phyloP scores from a whole-genome alignment of 2,888 invertebrate species.

The Mythimna pallens region DNA sequence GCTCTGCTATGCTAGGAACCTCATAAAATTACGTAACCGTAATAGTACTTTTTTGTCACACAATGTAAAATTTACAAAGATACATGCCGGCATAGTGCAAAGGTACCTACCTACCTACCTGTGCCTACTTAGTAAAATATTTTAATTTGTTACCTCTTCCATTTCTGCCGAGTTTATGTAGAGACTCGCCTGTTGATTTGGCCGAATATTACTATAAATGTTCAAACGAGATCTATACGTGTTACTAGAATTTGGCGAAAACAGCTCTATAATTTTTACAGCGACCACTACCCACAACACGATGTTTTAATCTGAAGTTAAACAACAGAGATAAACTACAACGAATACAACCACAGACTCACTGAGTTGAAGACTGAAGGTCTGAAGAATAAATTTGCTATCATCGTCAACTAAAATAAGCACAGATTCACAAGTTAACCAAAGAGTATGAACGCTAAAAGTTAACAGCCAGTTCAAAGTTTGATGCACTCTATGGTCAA shows the following conservation, averaged over 20 bases:
- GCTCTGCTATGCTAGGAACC: slow-evolving; percentile 54
- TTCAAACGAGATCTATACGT: slow-evolving; percentile 14
- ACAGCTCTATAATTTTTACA: slow-evolving; percentile 12
- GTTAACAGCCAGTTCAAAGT: background rate
- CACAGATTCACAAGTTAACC: slow-evolving; percentile 27
- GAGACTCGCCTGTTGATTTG: slow-evolving; percentile 20
- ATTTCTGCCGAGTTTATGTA: slow-evolving; percentile 2
- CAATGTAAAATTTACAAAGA: slow-evolving; percentile 27
- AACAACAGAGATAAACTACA: background rate
- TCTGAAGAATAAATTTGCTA: slow-evolving; percentile 22
- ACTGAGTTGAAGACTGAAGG: background rate
- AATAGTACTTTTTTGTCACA: slow-evolving; percentile 54
- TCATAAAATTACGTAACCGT: slow-evolving; percentile 68
- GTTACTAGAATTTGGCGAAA: slow-evolving; percentile 22
- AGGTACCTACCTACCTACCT: background rate
- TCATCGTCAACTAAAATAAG: slow-evolving; percentile 11
- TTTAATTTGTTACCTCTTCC: slow-evolving; percentile 49
- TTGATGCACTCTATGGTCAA: background rate
- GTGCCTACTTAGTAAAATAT: background rate
- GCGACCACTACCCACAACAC: slow-evolving; percentile 24
- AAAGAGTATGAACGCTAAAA: too few species aligned
- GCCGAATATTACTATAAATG: slow-evolving; percentile 41
- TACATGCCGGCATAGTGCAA: slow-evolving; percentile 34
- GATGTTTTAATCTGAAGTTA: slow-evolving; percentile 22
- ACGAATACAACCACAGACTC: background rate